Conservation (phyloP, 2,113 vertebrate species). For the Melanotaenia duboulayi region DNA sequence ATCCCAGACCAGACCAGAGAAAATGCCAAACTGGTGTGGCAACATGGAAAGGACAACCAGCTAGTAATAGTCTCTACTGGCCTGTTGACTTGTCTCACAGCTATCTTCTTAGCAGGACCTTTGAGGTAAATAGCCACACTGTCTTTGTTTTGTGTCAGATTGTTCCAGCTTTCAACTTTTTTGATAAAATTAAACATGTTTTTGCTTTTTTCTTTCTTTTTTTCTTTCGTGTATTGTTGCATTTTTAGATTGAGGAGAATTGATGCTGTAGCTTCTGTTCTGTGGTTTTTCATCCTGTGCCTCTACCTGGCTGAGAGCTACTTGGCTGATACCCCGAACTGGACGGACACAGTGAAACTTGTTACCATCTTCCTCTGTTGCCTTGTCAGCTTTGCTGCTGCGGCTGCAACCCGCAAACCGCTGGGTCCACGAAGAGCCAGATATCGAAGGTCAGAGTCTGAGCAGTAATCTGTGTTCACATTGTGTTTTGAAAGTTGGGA, state of each 20-base stretch:
- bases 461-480: conserved; percentile 82
- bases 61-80: conserved; percentile 85
- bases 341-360: conserved; percentile 89
- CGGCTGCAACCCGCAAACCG: conserved; percentile 89
- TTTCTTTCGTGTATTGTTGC: background rate
- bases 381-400: conserved; percentile 91
- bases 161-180: background rate
- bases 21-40: conserved; percentile 81
- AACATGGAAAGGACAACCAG: conserved; percentile 87
- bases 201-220: background rate
- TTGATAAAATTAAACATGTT: background rate
- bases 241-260: conserved; percentile 89
- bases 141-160: background rate
- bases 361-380: conserved; percentile 88
- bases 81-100: conserved; percentile 88
- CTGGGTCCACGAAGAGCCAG: conserved; percentile 87
- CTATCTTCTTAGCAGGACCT: conserved; percentile 89
- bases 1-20: conserved; percentile 81
- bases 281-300: conserved; percentile 91
- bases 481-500: conserved; percentile 64
- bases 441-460: conserved; percentile 97
- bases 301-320: conserved; percentile 86
- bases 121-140: conserved; percentile 81
- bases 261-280: conserved; percentile 87
- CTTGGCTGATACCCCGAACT: conserved; percentile 75